These are phyloP conservation scores for Tauraco erythrolophus DNA, from an alignment of 2,113 vertebrate species.

Conservation along the genomic window DNA sequence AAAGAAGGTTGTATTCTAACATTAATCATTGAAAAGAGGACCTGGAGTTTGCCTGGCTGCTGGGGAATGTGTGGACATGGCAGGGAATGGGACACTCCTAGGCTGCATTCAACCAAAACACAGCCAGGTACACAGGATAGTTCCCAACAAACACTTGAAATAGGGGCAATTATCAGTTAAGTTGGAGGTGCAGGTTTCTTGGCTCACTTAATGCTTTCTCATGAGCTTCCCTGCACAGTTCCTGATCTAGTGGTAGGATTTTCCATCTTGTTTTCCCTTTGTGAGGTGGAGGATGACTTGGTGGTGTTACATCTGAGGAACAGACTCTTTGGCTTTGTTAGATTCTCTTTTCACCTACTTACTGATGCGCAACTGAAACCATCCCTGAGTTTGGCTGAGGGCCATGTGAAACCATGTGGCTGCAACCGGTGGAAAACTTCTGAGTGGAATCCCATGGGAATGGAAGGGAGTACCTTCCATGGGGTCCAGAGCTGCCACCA, in stretches of 20 bases:
- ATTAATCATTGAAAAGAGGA: neutral
- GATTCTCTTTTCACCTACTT: neutral
- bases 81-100: neutral
- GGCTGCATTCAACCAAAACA: neutral
- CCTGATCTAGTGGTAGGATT: neutral
- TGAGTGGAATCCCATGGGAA: neutral
- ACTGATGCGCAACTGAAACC: neutral
- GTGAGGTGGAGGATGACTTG: neutral
- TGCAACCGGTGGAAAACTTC: neutral
- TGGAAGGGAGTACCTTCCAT: accelerated
- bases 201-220: neutral
- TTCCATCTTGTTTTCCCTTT: neutral
- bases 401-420: neutral
- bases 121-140: neutral
- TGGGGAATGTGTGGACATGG: accelerated
- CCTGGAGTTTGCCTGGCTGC: neutral
- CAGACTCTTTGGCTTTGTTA: neutral
- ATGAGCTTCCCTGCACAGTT: neutral
- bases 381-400: neutral
- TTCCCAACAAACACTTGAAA: neutral
- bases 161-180: neutral
- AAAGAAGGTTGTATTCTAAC: neutral
- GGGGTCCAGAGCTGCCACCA: neutral
- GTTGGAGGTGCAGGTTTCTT: neutral
- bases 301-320: neutral